Evolutionary conservation across 30 jellyfish, hydroid and myxozoan genomes (phyloP), one percentile per base, ranked within the genome.

Genomic region (Cassiopea andromeda): DNA sequence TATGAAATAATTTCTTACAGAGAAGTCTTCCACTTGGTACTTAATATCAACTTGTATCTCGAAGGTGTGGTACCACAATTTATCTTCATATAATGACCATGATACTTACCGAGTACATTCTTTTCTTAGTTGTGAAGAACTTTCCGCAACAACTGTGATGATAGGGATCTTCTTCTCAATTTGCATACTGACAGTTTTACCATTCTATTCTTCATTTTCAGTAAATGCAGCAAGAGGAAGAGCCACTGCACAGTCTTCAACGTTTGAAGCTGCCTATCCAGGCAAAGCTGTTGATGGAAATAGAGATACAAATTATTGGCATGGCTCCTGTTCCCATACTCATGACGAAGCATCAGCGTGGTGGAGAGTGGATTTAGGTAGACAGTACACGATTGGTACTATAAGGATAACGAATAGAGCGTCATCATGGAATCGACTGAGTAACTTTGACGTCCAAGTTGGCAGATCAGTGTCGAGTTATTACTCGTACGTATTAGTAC

Each of bases 361-460:
- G 89, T 80, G 89, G 89, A 2, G 67, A 7, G 89, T 80, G 12
- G 79, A 80, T 60, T 76, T 80, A 48, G 89, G 79, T 19, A 67
- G 46, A 2, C 17, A 19, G 69, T 80, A 80, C 48, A 47, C 69
- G 48, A 43, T 80, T 59, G 89, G 89, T 14, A 80, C 89, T 50
- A 68, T 80, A 44, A 60, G 44, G 67, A 60, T 80, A 9, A 80
- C 79, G 1, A 80, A 80, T 45, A 58, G 89, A 44, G 80, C 13
- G 27, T n/a, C 46, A 19, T 8, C 49, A 43, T 58, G 78, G 69
- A 67, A 58, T 1, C 75, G 79, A 60, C 67, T 80, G 4, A 27
- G 78, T 5, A 47, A 80, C 46, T 80, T 80, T 68, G 75, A 80
- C 12, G 80, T 80, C 16, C 7, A 43, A 44, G 89, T 80, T 43